Evolutionary conservation across 2,113 vertebrate species (phyloP).

Genomic region (Pyrgilauda ruficollis): DNA sequence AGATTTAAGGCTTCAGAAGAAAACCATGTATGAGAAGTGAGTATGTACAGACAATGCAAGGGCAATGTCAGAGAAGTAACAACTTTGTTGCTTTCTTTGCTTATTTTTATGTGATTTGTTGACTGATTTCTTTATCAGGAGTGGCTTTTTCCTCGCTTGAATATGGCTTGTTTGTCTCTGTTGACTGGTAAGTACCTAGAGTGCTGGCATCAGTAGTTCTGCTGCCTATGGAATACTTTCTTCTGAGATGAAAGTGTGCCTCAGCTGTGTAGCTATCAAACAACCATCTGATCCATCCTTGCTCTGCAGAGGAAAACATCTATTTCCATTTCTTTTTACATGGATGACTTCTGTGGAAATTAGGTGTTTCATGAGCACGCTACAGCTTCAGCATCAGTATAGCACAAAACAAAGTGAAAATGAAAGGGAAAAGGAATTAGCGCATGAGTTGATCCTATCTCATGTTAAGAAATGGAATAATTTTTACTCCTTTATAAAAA

Average conservation of each 20-base stretch:
- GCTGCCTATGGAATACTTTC: background rate
- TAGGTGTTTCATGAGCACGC: background rate
- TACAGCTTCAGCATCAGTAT: background rate
- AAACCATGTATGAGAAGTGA: background rate
- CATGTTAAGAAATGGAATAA: background rate
- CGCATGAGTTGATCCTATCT: background rate
- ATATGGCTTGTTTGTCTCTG: background rate
- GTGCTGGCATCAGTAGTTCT: background rate
- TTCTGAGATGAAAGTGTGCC: background rate
- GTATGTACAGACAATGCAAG: background rate
- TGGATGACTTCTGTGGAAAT: background rate
- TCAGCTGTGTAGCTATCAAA: background rate
- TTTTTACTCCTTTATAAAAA: background rate
- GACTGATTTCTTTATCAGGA: background rate
- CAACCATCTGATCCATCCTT: background rate
- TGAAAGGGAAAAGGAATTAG: background rate
- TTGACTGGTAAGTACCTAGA: background rate
- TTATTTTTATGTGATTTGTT: background rate
- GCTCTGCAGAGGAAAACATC: background rate
- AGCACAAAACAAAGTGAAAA: background rate
- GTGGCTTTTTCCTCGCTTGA: background rate
- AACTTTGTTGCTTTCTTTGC: background rate
- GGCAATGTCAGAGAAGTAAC: background rate
- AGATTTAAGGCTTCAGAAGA: background rate
- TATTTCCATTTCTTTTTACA: background rate